Percentiles rank a stretch among this genome's conserved stretches.
phyloP scores from a whole-genome alignment of 2,797 vertebrate species.

The Scarus forsteni region DNA sequence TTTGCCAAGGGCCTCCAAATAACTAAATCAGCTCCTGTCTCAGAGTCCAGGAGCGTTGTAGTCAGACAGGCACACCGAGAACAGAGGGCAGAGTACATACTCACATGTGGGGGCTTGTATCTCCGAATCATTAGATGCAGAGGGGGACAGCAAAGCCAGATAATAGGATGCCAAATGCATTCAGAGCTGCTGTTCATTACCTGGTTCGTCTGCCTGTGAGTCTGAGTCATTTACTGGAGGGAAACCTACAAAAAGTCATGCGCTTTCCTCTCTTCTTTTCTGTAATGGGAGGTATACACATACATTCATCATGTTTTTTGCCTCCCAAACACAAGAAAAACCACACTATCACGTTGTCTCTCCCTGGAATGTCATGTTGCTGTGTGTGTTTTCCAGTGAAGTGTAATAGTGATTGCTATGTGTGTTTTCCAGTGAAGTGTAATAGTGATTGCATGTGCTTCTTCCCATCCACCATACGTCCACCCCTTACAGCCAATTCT shows the following conservation, averaged over 20 bases:
- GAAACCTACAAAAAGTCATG: constrained; percentile 37
- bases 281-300: constrained; percentile 24
- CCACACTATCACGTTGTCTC: constrained; percentile 4
- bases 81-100: constrained; percentile 40
- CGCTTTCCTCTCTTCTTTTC: constrained; percentile 10
- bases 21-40: neutral
- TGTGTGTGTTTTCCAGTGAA: constrained; percentile 11
- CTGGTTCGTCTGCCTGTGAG: constrained; percentile 38
- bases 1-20: too few species aligned
- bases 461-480: constrained; percentile 3
- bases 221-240: constrained; percentile 48
- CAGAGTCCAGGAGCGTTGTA: constrained; percentile 26
- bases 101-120: constrained; percentile 47
- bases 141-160: constrained; percentile 63
- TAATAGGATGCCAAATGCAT: constrained; percentile 68
- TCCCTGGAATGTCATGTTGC: constrained; percentile 14
- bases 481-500: constrained; percentile 29
- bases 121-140: constrained; percentile 71
- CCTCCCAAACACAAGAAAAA: neutral
- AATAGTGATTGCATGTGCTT: constrained; percentile 26
- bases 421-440: constrained; percentile 12
- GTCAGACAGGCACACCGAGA: constrained; percentile 30
- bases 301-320: constrained; percentile 13
- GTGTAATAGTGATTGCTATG: constrained; percentile 28
- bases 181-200: constrained; percentile 71